These are phyloP conservation scores for Meandrusa payeni DNA, from an alignment of 2,888 invertebrate species.

Conservation along the genomic window DNA sequence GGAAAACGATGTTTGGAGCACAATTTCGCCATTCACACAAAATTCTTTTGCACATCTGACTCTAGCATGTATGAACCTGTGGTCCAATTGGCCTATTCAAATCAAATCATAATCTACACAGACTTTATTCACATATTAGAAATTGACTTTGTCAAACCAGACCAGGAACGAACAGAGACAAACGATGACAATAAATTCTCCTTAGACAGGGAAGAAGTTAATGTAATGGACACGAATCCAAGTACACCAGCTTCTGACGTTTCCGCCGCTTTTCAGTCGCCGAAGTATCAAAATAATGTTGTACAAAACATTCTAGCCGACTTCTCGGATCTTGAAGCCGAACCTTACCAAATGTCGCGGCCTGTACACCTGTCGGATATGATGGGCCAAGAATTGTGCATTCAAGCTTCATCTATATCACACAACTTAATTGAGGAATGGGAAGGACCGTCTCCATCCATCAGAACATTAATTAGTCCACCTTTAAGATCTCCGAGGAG, in stretches of 20 bases:
- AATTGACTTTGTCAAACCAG: slow-evolving; percentile 75
- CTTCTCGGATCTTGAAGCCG: slow-evolving; percentile 82
- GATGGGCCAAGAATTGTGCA: slow-evolving; percentile 72
- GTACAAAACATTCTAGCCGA: slow-evolving; percentile 83
- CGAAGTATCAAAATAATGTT: slow-evolving; percentile 76
- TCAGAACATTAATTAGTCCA: slow-evolving; percentile 71
- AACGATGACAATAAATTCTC: slow-evolving; percentile 56
- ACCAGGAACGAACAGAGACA: slow-evolving; percentile 52
- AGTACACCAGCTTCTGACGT: slow-evolving; percentile 62
- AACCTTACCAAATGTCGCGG: slow-evolving; percentile 65
- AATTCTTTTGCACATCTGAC: slow-evolving; percentile 93
- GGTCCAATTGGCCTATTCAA: slow-evolving; percentile 85
- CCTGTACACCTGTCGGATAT: slow-evolving; percentile 69
- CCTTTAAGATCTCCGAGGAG: slow-evolving; percentile 69
- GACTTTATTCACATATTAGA: slow-evolving; percentile 92
- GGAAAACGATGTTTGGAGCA: slow-evolving; percentile 91
- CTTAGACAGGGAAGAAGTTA: slow-evolving; percentile 59
- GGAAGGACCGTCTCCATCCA: slow-evolving; percentile 74
- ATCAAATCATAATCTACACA: slow-evolving; percentile 90
- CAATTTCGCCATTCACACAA: slow-evolving; percentile 95
- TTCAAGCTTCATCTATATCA: slow-evolving; percentile 69
- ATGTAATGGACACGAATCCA: slow-evolving; percentile 58
- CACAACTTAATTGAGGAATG: slow-evolving; percentile 75
- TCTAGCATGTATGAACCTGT: slow-evolving; percentile 88
- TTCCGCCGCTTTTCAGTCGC: slow-evolving; percentile 71